A percentile compares a stretch with the other conserved stretches of the same genome.
Conservation (phyloP, 2,113 vertebrate species). For the Boleophthalmus pectinirostris region DNA sequence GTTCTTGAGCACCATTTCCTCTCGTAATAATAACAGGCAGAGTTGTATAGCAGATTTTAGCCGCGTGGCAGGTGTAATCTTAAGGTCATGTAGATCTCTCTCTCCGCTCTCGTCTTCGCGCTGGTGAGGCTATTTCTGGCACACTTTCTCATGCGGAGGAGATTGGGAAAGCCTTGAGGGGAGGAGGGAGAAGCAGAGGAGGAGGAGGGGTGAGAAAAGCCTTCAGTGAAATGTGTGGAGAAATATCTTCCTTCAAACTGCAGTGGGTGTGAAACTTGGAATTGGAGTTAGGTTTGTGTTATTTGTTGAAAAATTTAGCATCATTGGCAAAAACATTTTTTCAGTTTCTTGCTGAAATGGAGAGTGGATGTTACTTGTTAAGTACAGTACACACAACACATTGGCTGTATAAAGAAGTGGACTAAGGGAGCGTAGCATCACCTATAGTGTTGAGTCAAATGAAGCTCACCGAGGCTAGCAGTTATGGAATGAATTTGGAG, state of each 20-base stretch:
- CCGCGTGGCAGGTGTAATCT: conserved; percentile 55
- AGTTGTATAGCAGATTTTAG: conserved; percentile 30
- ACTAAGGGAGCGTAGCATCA: no score
- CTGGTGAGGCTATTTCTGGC: conserved; percentile 62
- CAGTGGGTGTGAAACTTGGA: conserved; percentile 8
- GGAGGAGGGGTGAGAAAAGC: conserved; percentile 30
- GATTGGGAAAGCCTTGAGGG: conserved; percentile 47
- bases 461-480: no score
- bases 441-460: no score
- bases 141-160: conserved; percentile 50
- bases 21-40: conserved; percentile 21
- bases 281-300: neutral
- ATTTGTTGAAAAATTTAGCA: conserved; percentile 7
- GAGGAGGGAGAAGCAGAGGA: conserved; percentile 10
- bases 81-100: conserved; percentile 49
- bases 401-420: no score
- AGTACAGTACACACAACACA: neutral
- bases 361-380: neutral
- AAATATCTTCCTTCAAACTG: conserved; percentile 30
- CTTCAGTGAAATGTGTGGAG: conserved; percentile 30
- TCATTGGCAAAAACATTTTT: neutral
- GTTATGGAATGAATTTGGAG: no score
- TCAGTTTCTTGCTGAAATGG: neutral
- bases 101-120: conserved; percentile 38
- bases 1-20: neutral